Base-by-base conservation (phyloP, 92 coral and sea anemone species). In the Paramuricea clavata region DNA sequence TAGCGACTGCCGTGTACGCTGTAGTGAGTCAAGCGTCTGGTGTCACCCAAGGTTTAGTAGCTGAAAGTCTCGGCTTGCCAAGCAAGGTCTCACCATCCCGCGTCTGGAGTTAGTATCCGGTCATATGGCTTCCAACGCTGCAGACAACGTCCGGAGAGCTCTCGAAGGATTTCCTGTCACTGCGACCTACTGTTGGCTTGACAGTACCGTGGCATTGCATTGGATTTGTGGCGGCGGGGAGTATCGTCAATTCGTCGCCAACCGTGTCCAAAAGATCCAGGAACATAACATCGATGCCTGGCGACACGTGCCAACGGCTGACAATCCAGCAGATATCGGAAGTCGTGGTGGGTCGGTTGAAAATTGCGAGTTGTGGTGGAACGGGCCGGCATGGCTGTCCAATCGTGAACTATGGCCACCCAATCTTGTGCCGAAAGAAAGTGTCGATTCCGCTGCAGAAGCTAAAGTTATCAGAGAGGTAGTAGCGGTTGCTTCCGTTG, bases 181-280 rank as follows among this genome's bases (percentile, higher is more conserved):
- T 28, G 68, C 60, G 28, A 5, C 81, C 43, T 19, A 88, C 83
- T 82, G 87, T 54, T 88, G 87, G 91, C 87, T 88, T 19, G 86
- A 87, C 74, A 87, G 90, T 19, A 87, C 69, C 6, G 86, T 79
- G 42, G 86, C 86, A 30, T 56, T 87, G 44, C 90, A 87, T 73
- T 87, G 90, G 87, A 87, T 87, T 33, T 9, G 64, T 13, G 86
- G 83, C 42, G 88, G 22, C 27, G 91, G 88, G 0, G n/a, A 56
- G 5, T 88, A 82, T 22, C 69, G 81, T 33, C 88, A 88, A 77
- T 82, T 88, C 13, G 83, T 88, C 13, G 32, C 64, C 49, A 88
- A 82, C 70, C 88, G 77, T 36, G 91, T 88, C 4, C 78, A 72
- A n/a, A 88, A 82, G 69, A 82, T 88, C 50, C 74, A 71, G 42